Conservation (phyloP, 2,113 vertebrate genomes). For the Anguilla rostrata region DNA sequence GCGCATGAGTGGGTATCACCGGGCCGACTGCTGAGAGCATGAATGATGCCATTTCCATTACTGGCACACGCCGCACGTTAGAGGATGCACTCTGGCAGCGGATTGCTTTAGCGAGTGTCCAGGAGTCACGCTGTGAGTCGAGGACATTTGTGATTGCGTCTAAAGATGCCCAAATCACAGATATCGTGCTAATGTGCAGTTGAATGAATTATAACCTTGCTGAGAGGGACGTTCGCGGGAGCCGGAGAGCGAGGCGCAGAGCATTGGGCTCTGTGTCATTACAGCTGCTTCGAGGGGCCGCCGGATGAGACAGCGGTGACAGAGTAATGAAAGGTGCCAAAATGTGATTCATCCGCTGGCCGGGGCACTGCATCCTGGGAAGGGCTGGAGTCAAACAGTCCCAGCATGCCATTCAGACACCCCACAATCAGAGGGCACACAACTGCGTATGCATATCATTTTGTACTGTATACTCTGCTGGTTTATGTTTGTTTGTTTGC, state of each 20-base stretch:
- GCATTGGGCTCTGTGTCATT: slow-evolving; percentile 47
- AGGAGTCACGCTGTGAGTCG: background rate
- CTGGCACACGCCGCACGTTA: background rate
- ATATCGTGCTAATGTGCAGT: slow-evolving; percentile 36
- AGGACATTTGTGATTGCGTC: slow-evolving; percentile 19
- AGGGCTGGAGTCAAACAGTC: background rate
- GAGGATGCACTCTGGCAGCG: background rate
- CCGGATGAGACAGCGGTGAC: slow-evolving; percentile 36
- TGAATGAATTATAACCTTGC: slow-evolving; percentile 48
- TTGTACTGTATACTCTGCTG: background rate
- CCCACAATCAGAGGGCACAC: background rate
- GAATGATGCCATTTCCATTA: background rate
- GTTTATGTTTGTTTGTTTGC: background rate
- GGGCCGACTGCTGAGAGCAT: background rate
- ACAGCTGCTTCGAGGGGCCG: slow-evolving; percentile 33
- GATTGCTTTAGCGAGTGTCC: background rate
- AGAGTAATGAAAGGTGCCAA: slow-evolving; percentile 50
- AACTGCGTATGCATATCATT: too few relatives aligned
- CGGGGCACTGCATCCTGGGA: slow-evolving; percentile 35
- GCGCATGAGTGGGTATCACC: background rate
- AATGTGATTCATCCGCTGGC: slow-evolving; percentile 46
- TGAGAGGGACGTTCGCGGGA: slow-evolving; percentile 24
- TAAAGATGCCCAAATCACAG: slow-evolving; percentile 43
- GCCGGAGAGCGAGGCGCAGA: slow-evolving; percentile 23
- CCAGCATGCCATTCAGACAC: background rate